phyloP scores from a whole-genome alignment of 2,797 vertebrate species.

The Macropus fuliginosus region DNA sequence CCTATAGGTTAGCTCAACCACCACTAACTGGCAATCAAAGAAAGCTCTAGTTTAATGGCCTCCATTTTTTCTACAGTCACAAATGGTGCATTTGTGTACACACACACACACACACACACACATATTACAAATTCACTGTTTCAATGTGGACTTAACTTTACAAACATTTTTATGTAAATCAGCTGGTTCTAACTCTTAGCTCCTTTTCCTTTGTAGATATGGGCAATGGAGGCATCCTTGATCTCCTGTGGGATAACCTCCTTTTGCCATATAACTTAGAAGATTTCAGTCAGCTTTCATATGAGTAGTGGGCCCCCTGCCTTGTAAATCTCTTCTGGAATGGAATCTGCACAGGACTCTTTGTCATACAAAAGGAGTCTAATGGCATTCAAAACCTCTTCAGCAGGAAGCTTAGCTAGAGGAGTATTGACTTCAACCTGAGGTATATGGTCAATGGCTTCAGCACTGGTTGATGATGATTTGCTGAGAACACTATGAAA shows the following conservation, averaged over 20 bases:
- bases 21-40: background rate
- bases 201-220: background rate
- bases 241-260: background rate
- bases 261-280: background rate
- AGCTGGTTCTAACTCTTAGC: background rate
- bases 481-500: background rate
- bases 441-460: background rate
- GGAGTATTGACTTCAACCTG: background rate
- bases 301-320: background rate
- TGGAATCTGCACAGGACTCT: background rate
- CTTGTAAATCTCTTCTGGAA: background rate
- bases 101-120: background rate
- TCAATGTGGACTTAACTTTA: background rate
- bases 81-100: background rate
- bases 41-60: background rate
- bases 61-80: slow-evolving; percentile 1
- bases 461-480: background rate
- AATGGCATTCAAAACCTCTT: background rate
- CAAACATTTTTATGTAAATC: background rate
- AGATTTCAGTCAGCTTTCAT: background rate
- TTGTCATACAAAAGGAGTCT: background rate
- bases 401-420: background rate
- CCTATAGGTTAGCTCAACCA: background rate
- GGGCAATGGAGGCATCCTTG: background rate
- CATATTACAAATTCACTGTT: background rate